Conservation (phyloP, 2,113 vertebrate genomes). For the Xenopus borealis region DNA sequence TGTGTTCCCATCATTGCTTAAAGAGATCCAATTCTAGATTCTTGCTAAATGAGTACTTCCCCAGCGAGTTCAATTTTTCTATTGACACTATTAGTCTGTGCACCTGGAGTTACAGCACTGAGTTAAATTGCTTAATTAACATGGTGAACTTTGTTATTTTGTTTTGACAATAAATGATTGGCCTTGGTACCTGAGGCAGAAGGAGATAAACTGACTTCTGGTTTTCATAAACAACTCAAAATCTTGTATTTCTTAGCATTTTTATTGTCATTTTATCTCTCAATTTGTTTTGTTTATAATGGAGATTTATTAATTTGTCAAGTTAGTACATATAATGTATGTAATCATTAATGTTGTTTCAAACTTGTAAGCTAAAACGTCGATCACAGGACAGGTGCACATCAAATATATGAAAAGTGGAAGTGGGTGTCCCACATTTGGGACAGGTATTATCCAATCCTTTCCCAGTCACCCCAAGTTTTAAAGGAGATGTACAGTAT, state of each 20-base stretch:
- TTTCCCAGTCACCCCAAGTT: too few relatives aligned
- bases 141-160: slow-evolving; percentile 47
- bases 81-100: slow-evolving; percentile 47
- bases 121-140: slow-evolving; percentile 47
- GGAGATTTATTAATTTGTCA: background rate
- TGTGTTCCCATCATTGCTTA: slow-evolving; percentile 23
- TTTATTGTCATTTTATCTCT: background rate
- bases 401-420: too few relatives aligned
- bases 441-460: too few relatives aligned
- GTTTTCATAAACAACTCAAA: slow-evolving; percentile 20
- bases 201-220: slow-evolving; percentile 40
- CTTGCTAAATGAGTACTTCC: slow-evolving; percentile 46
- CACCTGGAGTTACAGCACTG: slow-evolving; percentile 44
- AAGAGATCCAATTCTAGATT: slow-evolving; percentile 46
- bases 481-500: too few relatives aligned
- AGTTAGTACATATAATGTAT: too few relatives aligned
- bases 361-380: too few relatives aligned
- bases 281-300: background rate
- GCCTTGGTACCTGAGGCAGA: slow-evolving; percentile 44
- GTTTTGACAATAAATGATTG: slow-evolving; percentile 46
- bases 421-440: too few relatives aligned
- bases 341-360: too few relatives aligned
- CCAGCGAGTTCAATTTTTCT: slow-evolving; percentile 46
- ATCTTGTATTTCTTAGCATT: background rate
- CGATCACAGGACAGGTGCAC: too few relatives aligned